Evolutionary conservation across 2,113 vertebrate species (phyloP).

Genomic region (Piprites chloris): DNA sequence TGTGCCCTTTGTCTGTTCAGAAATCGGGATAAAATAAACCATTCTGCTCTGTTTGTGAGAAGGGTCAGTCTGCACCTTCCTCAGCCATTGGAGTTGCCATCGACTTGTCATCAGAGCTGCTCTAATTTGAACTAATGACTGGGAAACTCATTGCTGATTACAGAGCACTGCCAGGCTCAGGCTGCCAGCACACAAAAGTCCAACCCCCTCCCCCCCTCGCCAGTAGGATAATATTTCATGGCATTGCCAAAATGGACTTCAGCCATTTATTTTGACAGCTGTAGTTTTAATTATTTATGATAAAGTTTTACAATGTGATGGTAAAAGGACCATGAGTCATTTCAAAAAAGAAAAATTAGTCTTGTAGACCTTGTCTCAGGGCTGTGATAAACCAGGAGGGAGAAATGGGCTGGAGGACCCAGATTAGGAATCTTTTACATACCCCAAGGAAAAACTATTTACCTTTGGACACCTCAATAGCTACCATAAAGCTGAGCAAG

Average conservation of each 20-base stretch:
- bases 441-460: neutral
- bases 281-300: slow-evolving; percentile 46
- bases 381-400: neutral
- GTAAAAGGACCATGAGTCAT: neutral
- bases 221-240: neutral
- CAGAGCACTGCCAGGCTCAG: neutral
- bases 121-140: slow-evolving; percentile 61
- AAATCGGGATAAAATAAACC: neutral
- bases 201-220: neutral
- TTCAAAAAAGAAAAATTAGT: neutral
- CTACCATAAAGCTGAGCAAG: neutral
- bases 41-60: neutral
- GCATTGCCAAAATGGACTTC: neutral
- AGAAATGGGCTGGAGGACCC: neutral
- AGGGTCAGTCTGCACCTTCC: neutral
- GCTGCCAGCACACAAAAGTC: neutral
- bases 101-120: neutral
- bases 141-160: slow-evolving; percentile 2
- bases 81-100: neutral
- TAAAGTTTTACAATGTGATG: neutral
- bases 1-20: neutral
- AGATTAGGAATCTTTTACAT: neutral
- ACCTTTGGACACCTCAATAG: neutral
- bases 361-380: neutral
- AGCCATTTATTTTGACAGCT: slow-evolving; percentile 40